phyloP scores from a whole-genome alignment of 2,888 invertebrate species.

The Troides helena region DNA sequence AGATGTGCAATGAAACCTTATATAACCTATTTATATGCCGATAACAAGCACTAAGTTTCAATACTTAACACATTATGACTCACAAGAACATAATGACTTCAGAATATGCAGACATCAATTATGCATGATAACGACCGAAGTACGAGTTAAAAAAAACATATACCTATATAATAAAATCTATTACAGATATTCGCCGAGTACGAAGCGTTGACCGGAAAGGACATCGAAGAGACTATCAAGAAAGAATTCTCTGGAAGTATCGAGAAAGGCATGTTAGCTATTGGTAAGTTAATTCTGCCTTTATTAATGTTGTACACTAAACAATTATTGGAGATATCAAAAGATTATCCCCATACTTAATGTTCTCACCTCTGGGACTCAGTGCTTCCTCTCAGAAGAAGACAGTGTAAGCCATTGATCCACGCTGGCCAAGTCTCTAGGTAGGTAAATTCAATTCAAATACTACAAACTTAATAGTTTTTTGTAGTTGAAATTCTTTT shows the following conservation, averaged over 20 bases:
- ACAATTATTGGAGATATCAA: no score
- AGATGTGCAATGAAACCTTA: no score
- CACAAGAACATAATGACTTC: slow-evolving; percentile 20
- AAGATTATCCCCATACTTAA: no score
- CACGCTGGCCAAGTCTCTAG: no score
- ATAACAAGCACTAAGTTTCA: not conserved
- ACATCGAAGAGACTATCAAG: slow-evolving; percentile 91
- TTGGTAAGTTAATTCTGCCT: slow-evolving; percentile 81
- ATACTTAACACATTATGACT: slow-evolving; percentile 5
- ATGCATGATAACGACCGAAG: slow-evolving; percentile 36
- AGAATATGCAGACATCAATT: slow-evolving; percentile 38
- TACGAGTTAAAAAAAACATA: slow-evolving; percentile 19
- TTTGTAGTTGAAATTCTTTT: no score
- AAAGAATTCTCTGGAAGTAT: slow-evolving; percentile 93
- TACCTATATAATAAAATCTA: slow-evolving; percentile 3
- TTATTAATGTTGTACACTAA: not conserved
- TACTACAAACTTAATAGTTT: no score
- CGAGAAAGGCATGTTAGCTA: slow-evolving; percentile 92
- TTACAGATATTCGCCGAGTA: slow-evolving; percentile 90
- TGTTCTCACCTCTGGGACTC: no score
- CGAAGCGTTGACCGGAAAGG: slow-evolving; percentile 88
- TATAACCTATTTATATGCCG: not conserved
- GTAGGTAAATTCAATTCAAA: no score
- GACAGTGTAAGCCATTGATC: no score
- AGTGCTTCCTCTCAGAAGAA: no score